These are phyloP conservation scores for Notamacropus eugenii DNA, from an alignment of 2,797 vertebrate species.

Conservation along the genomic window DNA sequence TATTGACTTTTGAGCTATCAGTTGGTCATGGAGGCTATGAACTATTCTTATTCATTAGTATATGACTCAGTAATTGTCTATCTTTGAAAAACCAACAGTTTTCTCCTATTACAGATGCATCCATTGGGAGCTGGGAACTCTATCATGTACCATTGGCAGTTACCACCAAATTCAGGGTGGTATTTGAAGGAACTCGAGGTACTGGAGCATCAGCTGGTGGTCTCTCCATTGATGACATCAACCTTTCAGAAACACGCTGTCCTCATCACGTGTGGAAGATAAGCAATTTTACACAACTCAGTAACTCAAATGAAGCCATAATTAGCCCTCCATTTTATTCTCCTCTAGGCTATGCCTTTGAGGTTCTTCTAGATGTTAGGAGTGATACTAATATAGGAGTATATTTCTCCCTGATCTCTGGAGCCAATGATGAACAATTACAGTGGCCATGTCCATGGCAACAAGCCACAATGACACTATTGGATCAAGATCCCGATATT, in stretches of 20 bases:
- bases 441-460: slow-evolving; percentile 91
- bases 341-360: slow-evolving; percentile 92
- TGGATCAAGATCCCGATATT: slow-evolving; percentile 95
- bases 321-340: slow-evolving; percentile 91
- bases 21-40: not conserved
- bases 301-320: slow-evolving; percentile 70
- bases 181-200: slow-evolving; percentile 88
- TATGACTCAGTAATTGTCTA: not conserved
- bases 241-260: slow-evolving; percentile 93
- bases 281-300: slow-evolving; percentile 86
- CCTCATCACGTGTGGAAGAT: slow-evolving; percentile 94
- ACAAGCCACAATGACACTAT: slow-evolving; percentile 90
- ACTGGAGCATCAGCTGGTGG: slow-evolving; percentile 84
- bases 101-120: slow-evolving; percentile 81
- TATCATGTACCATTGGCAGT: slow-evolving; percentile 87
- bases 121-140: slow-evolving; percentile 90
- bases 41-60: not conserved
- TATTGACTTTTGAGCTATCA: not conserved
- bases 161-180: slow-evolving; percentile 90
- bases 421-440: slow-evolving; percentile 86
- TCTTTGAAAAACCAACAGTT: slow-evolving; percentile 51
- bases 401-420: slow-evolving; percentile 89
- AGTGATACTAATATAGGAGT: slow-evolving; percentile 83
- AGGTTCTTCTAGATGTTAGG: slow-evolving; percentile 86
- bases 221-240: slow-evolving; percentile 94